These are phyloP conservation scores for Operophtera brumata DNA, from an alignment of 2,888 invertebrate genomes.

Conservation along the genomic window DNA sequence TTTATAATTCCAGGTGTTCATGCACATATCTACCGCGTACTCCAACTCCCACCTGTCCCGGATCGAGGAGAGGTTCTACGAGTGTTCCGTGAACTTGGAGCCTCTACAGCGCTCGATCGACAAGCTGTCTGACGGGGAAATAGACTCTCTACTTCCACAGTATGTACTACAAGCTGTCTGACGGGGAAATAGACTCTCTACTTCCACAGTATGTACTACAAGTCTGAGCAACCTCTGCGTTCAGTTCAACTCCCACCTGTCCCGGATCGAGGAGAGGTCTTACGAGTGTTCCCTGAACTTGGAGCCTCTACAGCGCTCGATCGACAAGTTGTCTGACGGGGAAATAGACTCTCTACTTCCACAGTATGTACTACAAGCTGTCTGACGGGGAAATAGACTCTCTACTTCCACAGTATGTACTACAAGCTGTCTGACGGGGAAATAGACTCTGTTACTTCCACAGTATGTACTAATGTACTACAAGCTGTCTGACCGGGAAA, in stretches of 20 bases:
- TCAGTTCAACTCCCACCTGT: slow-evolving; percentile 85
- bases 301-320: slow-evolving; percentile 69
- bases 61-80: slow-evolving; percentile 85
- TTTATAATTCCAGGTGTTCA: slow-evolving; percentile 75
- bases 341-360: slow-evolving; percentile 72
- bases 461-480: slow-evolving; percentile 91
- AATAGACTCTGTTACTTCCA: too few species aligned
- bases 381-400: too few species aligned
- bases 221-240: too few species aligned
- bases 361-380: slow-evolving; percentile 67
- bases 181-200: too few species aligned
- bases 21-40: slow-evolving; percentile 92
- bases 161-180: slow-evolving; percentile 58
- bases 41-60: slow-evolving; percentile 83
- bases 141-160: slow-evolving; percentile 76
- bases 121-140: slow-evolving; percentile 71
- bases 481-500: slow-evolving; percentile 67
- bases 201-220: too few species aligned
- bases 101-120: slow-evolving; percentile 70
- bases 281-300: slow-evolving; percentile 80
- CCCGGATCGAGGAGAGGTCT: slow-evolving; percentile 82
- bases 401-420: too few species aligned
- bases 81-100: slow-evolving; percentile 74
- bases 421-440: too few species aligned
- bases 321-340: slow-evolving; percentile 73